phyloP scores from a whole-genome alignment of 1,140 invertebrate genomes.

The Augochlora pura region DNA sequence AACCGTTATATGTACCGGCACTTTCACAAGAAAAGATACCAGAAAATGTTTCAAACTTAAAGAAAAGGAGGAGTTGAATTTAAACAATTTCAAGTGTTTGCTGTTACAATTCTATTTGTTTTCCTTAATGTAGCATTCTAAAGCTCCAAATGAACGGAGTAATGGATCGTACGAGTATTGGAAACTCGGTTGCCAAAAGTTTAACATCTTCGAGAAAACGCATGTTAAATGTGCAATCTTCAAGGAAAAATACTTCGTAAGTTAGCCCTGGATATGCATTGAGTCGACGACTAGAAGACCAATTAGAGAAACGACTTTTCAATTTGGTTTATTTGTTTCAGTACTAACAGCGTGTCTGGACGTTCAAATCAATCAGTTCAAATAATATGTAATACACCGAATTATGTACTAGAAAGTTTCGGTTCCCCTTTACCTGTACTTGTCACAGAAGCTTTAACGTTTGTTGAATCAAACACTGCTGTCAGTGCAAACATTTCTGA shows the following conservation, averaged over 20 bases:
- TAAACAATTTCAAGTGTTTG: background rate
- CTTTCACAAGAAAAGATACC: background rate
- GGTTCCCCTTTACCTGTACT: constrained; percentile 90
- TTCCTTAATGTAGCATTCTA: background rate
- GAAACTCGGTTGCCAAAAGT: constrained; percentile 53
- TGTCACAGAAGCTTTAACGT: constrained; percentile 93
- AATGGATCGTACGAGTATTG: constrained; percentile 70
- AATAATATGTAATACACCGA: constrained; percentile 85
- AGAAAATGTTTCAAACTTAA: background rate
- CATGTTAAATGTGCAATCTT: constrained; percentile 74
- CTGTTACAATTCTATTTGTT: background rate
- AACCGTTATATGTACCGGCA: constrained; percentile 21
- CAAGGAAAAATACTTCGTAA: constrained; percentile 75
- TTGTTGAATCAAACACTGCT: constrained; percentile 83
- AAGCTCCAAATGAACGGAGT: background rate
- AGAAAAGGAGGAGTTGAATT: background rate
- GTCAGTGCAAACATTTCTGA: constrained; percentile 84
- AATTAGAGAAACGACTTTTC: background rate
- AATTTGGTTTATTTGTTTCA: constrained; percentile 66
- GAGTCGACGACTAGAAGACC: background rate
- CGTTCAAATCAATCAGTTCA: constrained; percentile 85
- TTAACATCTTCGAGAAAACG: constrained; percentile 69
- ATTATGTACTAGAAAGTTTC: constrained; percentile 87
- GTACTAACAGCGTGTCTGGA: constrained; percentile 82
- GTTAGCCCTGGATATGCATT: constrained; percentile 37